These are phyloP conservation scores for Balanococcus diminutus DNA, from an alignment of 2,888 invertebrate species.

Conservation along the genomic window DNA sequence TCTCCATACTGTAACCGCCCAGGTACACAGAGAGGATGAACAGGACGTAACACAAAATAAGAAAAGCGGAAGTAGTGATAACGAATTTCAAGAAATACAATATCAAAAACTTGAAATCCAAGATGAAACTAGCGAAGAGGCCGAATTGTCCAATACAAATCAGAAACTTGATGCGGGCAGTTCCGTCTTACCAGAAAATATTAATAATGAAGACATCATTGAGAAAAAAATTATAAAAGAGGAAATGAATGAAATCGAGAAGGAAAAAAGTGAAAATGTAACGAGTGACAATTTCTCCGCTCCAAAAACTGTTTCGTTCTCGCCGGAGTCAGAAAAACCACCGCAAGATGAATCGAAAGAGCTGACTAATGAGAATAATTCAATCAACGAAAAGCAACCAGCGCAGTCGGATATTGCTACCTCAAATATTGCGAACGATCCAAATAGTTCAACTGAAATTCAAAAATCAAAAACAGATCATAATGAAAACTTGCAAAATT, in stretches of 20 bases:
- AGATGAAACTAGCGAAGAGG: neutral
- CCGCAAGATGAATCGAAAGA: neutral
- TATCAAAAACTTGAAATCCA: constrained; percentile 41
- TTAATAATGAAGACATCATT: neutral
- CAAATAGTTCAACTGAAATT: neutral
- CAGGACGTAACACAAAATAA: constrained; percentile 5
- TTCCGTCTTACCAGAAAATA: neutral
- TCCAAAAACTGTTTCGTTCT: neutral
- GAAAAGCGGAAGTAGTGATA: constrained; percentile 36
- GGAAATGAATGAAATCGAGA: constrained; percentile 34
- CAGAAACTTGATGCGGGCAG: neutral
- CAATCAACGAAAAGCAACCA: neutral
- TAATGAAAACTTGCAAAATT: constrained; percentile 39
- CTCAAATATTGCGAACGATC: neutral
- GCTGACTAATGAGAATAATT: neutral
- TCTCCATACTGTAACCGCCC: constrained; percentile 20
- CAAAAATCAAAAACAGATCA: neutral
- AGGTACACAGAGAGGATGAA: constrained; percentile 39
- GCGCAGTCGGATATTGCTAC: neutral
- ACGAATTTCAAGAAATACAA: constrained; percentile 35
- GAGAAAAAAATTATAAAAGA: constrained; percentile 45
- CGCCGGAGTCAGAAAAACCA: neutral
- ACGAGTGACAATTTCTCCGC: neutral
- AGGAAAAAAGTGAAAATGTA: neutral
- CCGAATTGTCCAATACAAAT: neutral